Percentiles rank a stretch among this genome's conserved stretches.
phyloP scores from a whole-genome alignment of 2,113 vertebrate species.

The Suricata suricatta region DNA sequence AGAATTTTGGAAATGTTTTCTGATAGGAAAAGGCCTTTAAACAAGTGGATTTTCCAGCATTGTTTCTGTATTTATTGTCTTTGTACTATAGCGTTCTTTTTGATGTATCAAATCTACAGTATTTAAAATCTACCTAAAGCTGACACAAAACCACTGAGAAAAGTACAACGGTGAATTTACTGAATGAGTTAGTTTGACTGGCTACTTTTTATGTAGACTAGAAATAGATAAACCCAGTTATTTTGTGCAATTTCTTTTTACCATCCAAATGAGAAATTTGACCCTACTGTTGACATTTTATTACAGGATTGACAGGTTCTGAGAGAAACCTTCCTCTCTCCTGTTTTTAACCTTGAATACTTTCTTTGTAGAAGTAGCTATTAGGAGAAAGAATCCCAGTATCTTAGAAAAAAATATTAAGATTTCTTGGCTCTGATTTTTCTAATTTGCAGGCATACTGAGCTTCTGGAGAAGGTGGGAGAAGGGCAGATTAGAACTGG shows the following conservation, averaged over 20 bases:
- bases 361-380: neutral
- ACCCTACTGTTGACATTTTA: neutral
- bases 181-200: neutral
- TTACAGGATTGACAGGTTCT: neutral
- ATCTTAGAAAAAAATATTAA: conserved; percentile 16
- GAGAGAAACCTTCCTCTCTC: neutral
- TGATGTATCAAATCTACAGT: neutral
- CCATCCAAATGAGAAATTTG: neutral
- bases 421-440: neutral
- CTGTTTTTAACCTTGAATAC: neutral
- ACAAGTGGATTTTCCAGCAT: neutral
- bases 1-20: neutral
- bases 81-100: neutral
- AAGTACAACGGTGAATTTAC: neutral
- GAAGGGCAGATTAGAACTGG: neutral
- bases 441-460: neutral
- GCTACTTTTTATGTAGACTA: neutral
- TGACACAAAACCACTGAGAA: neutral
- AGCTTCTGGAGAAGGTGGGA: neutral
- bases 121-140: neutral
- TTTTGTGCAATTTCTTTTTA: neutral
- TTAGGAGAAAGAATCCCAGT: neutral
- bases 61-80: neutral
- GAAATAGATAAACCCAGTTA: neutral
- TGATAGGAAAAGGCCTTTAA: neutral